phyloP scores from a whole-genome alignment of 23 tunicate species.

The Corella eumyota region DNA sequence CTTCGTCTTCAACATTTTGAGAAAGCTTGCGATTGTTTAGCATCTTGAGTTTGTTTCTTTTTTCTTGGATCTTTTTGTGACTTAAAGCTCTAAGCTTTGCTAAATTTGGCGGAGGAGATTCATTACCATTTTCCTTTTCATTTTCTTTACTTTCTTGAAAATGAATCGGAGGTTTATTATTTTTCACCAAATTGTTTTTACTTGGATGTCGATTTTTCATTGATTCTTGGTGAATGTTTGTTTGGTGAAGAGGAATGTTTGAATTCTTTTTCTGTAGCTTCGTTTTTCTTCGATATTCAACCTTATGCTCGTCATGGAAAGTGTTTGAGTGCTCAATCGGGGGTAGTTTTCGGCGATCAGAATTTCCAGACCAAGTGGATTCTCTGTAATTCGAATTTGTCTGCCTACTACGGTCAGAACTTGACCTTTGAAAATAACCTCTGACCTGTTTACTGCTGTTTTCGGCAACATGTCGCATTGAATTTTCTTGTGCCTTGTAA shows the following conservation, averaged over 20 bases:
- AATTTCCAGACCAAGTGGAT: conserved; percentile 7
- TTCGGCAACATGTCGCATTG: conserved; percentile 33
- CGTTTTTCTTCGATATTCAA: too few relatives aligned
- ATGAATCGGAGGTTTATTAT: too few relatives aligned
- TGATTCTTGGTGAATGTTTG: too few relatives aligned
- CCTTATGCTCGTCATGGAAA: too few relatives aligned
- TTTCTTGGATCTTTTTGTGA: conserved; percentile 6
- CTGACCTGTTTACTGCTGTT: conserved; percentile 46
- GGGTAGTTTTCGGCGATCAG: conserved; percentile 11
- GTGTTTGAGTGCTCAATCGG: conserved; percentile 11
- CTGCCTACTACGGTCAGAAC: background rate
- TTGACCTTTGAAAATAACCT: conserved; percentile 12
- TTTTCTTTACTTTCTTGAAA: too few relatives aligned
- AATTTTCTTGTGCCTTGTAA: conserved; percentile 29
- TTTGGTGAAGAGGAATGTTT: too few relatives aligned
- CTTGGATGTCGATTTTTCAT: too few relatives aligned
- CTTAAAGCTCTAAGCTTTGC: conserved; percentile 2
- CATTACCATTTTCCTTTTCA: too few relatives aligned
- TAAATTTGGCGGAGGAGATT: conserved; percentile 7
- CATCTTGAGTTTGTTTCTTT: conserved; percentile 3
- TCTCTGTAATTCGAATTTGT: conserved; percentile 9
- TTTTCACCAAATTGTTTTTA: too few relatives aligned
- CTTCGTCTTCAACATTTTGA: background rate
- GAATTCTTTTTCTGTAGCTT: too few relatives aligned
- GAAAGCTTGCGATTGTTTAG: conserved; percentile 5